Evolutionary conservation across 1,140 invertebrate species (phyloP).

Genomic region (silkworm (Bombyx mori)): DNA sequence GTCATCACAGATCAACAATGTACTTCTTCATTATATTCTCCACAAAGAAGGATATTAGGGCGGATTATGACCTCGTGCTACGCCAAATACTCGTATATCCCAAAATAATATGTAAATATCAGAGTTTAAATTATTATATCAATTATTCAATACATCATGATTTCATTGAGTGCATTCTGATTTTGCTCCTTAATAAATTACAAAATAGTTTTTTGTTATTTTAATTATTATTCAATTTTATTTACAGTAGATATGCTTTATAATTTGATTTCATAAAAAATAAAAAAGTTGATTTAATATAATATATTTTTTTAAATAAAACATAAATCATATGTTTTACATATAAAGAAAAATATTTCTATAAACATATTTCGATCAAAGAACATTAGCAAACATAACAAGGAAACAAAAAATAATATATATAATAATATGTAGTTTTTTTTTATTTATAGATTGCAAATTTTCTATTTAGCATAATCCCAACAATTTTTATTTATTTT

Average conservation of each 20-base stretch:
- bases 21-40: constrained; percentile 57
- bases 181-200: constrained; percentile 42
- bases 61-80: constrained; percentile 36
- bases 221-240: constrained; percentile 40
- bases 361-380: constrained; percentile 44
- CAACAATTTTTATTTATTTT: constrained; percentile 29
- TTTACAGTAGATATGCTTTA: constrained; percentile 57
- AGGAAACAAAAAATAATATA: constrained; percentile 48
- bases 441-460: constrained; percentile 15
- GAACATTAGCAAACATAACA: constrained; percentile 64
- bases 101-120: constrained; percentile 27
- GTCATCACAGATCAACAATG: constrained; percentile 67
- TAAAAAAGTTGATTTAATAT: constrained; percentile 42
- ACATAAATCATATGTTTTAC: constrained; percentile 47
- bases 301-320: constrained; percentile 46
- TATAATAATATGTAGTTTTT: constrained; percentile 3
- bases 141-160: too few relatives aligned
- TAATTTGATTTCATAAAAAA: constrained; percentile 43
- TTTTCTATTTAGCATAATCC: constrained; percentile 47
- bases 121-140: too few relatives aligned
- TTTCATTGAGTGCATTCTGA: not conserved
- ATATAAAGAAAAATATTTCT: constrained; percentile 45
- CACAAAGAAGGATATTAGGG: constrained; percentile 42
- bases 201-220: constrained; percentile 40
- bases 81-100: constrained; percentile 36